Percentiles rank a stretch among this genome's conserved stretches.
Evolutionary conservation across 2,888 invertebrate genomes (phyloP).

Genomic region (Drosophila atripex): DNA sequence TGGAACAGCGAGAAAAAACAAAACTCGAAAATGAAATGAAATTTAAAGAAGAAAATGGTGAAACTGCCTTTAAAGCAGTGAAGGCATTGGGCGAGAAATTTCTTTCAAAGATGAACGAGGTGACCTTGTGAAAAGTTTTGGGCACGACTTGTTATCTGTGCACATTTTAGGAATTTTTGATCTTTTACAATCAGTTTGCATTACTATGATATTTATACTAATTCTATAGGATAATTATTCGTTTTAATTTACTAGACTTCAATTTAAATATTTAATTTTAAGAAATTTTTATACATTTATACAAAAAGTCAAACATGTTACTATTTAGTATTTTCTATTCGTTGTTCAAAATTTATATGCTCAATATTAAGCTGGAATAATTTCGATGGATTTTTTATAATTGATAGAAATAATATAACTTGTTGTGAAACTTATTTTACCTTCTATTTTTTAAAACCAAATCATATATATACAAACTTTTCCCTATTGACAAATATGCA

Average conservation of each 20-base stretch:
- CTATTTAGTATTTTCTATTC: not conserved
- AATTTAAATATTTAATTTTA: not conserved
- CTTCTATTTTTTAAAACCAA: not conserved
- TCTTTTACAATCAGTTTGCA: not conserved
- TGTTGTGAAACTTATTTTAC: not conserved
- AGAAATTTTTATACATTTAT: not conserved
- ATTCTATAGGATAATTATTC: not conserved
- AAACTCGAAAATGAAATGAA: slow-evolving; percentile 72
- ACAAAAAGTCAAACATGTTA: not conserved
- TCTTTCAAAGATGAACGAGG: slow-evolving; percentile 58
- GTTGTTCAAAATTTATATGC: no score
- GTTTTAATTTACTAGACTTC: not conserved
- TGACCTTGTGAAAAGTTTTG: slow-evolving; percentile 40
- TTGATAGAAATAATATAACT: not conserved
- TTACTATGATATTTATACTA: not conserved
- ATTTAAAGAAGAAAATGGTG: slow-evolving; percentile 78
- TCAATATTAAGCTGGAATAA: no score
- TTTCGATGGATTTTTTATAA: no score
- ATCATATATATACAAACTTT: not conserved
- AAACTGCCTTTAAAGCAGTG: slow-evolving; percentile 78
- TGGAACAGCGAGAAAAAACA: slow-evolving; percentile 70
- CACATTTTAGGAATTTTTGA: slow-evolving; percentile 1
- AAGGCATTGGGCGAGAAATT: slow-evolving; percentile 80
- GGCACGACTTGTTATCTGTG: not conserved
- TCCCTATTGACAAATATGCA: not conserved